phyloP scores from a whole-genome alignment of 2,113 vertebrate species.

The Platysteira castanea region DNA sequence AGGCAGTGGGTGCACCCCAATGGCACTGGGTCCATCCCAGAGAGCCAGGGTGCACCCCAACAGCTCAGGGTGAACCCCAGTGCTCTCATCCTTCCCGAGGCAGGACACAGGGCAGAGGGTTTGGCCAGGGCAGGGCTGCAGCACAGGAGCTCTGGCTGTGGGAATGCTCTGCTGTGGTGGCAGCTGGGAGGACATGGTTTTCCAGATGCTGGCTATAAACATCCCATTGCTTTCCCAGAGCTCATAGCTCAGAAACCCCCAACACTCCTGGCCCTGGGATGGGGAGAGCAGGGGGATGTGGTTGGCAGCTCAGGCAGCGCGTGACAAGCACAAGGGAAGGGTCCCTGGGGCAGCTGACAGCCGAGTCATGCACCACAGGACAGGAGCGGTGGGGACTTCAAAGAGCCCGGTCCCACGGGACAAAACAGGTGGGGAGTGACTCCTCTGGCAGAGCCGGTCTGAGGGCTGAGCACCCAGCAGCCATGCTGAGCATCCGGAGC shows the following conservation, averaged over 20 bases:
- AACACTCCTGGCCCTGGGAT: fast-evolving
- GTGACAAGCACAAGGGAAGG: neutral
- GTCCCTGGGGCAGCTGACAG: neutral
- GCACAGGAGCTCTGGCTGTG: neutral
- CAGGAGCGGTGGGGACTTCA: neutral
- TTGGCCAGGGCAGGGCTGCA: neutral
- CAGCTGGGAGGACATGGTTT: fast-evolving
- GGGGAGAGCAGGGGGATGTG: neutral
- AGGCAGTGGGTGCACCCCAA: neutral
- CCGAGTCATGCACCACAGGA: neutral
- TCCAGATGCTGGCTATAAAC: neutral
- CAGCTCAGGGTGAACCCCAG: neutral
- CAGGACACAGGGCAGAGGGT: neutral
- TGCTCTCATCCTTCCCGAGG: neutral
- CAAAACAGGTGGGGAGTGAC: neutral
- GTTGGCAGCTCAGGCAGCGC: fast-evolving
- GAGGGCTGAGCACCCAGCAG: neutral
- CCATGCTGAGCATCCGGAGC: neutral
- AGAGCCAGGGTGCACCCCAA: neutral
- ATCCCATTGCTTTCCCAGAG: neutral
- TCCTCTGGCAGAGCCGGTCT: neutral
- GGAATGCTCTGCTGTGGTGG: fast-evolving
- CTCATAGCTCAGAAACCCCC: neutral
- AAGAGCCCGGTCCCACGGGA: neutral
- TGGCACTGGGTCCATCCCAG: neutral